Conservation (phyloP, 2,113 vertebrate species). For the Emydocephalus ijimae region DNA sequence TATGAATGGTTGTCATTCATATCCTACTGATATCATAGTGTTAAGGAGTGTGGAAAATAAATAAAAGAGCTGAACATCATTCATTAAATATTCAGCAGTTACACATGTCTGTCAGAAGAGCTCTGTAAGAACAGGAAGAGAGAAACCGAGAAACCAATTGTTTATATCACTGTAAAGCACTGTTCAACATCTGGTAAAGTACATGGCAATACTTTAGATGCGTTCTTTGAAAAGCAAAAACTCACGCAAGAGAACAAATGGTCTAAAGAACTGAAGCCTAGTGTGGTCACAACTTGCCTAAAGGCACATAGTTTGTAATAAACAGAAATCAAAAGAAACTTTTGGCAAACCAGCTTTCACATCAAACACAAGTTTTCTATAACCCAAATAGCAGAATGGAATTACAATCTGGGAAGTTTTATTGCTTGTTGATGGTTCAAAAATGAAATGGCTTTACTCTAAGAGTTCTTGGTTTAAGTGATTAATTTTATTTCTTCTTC, state of each 20-base stretch:
- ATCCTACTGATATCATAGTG: neutral
- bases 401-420: constrained; percentile 7
- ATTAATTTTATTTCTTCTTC: neutral
- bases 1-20: neutral
- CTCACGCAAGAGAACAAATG: constrained; percentile 9
- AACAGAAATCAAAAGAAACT: constrained; percentile 32
- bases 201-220: constrained; percentile 18
- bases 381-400: neutral
- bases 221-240: constrained; percentile 35
- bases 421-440: constrained; percentile 21
- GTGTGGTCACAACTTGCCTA: constrained; percentile 19
- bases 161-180: neutral
- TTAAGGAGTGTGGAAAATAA: neutral
- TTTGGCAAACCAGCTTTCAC: constrained; percentile 25
- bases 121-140: constrained; percentile 1
- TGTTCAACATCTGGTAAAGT: constrained; percentile 38
- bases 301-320: constrained; percentile 30
- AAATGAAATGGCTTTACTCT: constrained; percentile 24
- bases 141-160: neutral
- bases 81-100: neutral
- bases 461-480: constrained; percentile 36
- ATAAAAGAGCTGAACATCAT: neutral
- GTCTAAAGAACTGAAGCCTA: constrained; percentile 2
- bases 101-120: constrained; percentile 14
- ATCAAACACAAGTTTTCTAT: neutral